phyloP scores from a whole-genome alignment of 2,888 invertebrate genomes.

The Chrysolina haemoptera region DNA sequence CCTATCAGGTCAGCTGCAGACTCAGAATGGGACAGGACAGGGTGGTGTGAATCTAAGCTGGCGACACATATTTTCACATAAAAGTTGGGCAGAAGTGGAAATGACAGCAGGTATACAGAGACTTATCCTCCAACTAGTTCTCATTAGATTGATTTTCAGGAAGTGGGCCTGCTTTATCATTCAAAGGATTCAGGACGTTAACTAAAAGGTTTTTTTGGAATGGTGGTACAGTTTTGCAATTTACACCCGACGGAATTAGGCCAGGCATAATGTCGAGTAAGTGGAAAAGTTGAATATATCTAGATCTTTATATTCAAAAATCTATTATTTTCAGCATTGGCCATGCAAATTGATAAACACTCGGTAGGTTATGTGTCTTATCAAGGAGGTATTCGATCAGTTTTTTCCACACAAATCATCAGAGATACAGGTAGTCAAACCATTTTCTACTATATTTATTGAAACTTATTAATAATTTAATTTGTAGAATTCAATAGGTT shows the following conservation, averaged over 20 bases:
- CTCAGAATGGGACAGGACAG: constrained; percentile 90
- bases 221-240: constrained; percentile 82
- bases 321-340: constrained; percentile 75
- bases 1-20: constrained; percentile 85
- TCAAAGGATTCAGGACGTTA: constrained; percentile 85
- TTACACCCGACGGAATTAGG: constrained; percentile 82
- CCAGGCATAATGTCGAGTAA: constrained; percentile 85
- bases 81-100: constrained; percentile 91
- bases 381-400: constrained; percentile 79
- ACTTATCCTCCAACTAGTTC: neutral
- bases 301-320: neutral
- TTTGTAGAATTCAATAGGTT: constrained; percentile 68
- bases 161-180: constrained; percentile 83
- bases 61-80: constrained; percentile 84
- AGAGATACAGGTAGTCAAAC: constrained; percentile 78
- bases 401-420: constrained; percentile 87
- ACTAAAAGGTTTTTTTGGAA: constrained; percentile 84
- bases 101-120: constrained; percentile 78
- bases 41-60: constrained; percentile 85
- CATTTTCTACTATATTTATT: neutral
- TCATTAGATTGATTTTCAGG: constrained; percentile 53
- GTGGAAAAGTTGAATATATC: constrained; percentile 53
- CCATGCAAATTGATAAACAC: constrained; percentile 88
- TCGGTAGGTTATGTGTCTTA: constrained; percentile 92
- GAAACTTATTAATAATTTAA: constrained; percentile 11